Percentiles rank a stretch among this genome's conserved stretches.
Conservation (phyloP, 1,140 invertebrate species). For the Manduca sexta region DNA sequence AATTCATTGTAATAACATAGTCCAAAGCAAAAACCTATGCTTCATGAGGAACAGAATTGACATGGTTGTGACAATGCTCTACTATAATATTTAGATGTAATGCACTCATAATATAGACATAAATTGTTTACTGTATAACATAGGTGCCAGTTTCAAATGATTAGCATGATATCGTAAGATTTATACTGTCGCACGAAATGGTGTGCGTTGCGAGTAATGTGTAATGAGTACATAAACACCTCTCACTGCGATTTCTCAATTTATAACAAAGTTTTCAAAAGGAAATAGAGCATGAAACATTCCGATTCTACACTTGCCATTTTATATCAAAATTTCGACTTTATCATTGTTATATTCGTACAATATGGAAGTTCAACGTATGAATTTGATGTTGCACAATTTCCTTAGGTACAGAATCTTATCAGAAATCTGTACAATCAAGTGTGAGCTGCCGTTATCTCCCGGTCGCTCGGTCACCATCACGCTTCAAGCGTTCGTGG, state of each 20-base stretch:
- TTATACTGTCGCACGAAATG: not conserved
- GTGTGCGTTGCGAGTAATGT: slow-evolving; percentile 23
- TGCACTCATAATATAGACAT: too few species aligned
- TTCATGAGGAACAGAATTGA: too few species aligned
- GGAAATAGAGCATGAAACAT: slow-evolving; percentile 44
- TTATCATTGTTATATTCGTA: not conserved
- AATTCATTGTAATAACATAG: too few species aligned
- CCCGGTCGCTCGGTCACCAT: slow-evolving; percentile 35
- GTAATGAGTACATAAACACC: slow-evolving; percentile 28
- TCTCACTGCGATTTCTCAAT: slow-evolving; percentile 50
- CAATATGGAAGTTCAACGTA: not conserved
- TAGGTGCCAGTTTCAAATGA: too few species aligned
- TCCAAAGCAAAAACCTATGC: too few species aligned
- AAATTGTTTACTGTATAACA: too few species aligned
- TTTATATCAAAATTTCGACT: not conserved
- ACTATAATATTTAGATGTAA: too few species aligned
- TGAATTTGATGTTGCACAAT: slow-evolving; percentile 3
- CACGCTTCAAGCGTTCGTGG: slow-evolving; percentile 51
- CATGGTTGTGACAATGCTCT: too few species aligned
- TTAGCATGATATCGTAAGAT: too few species aligned
- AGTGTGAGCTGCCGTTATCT: slow-evolving; percentile 63
- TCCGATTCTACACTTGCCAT: slow-evolving; percentile 7
- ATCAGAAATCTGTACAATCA: slow-evolving; percentile 63
- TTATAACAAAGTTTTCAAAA: slow-evolving; percentile 44
- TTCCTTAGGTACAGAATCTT: slow-evolving; percentile 40